Base-by-base conservation (phyloP, 2,797 vertebrate species). In the Mallotus villosus region DNA sequence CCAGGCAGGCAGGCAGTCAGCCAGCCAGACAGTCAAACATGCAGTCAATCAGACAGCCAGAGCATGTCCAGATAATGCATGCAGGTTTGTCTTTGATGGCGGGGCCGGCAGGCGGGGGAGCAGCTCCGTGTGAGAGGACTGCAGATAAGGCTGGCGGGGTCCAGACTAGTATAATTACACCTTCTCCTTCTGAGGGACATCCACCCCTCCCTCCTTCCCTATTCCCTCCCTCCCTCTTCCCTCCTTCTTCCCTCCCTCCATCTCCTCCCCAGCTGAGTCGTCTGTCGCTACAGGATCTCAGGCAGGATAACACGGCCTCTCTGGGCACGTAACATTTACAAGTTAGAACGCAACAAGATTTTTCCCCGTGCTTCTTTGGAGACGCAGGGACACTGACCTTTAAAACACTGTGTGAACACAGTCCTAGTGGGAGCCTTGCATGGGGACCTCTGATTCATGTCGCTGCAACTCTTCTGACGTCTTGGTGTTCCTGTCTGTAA, bases 21-120 rank as follows among this genome's bases (percentile, higher is more conserved):
- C 3, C 24, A 60, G 27, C 12, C 25, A 29, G 61, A 0, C 27
- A 29, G 16, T 11, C 61, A 34, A 6, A 34, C 32, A 63, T 27
- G 25, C 61, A 63, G 25, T 14, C 14, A 29, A 25, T 37, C 17
- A 41, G 37, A 1, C 21, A 70, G 21, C 4, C 63, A 19, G 74
- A 70, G 82, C 83, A 76, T 79, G 81, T 82, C 74, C 37, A 71
- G 74, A 82, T 88, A 87, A 88, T 81, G 74, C 81, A 81, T 81
- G 73, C 86, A 87, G 86, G 84, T 88, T 87, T 88, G 84, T 82
- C 78, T 89, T 88, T 88, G 85, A 87, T 83, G 84, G 14, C 75
- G 75, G 70, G 37, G 37, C 37, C 8, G 78, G 4, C 63, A 71
- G 55, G 68, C 72, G 65, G 59, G 63, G 70, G 73, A 67, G 57